Conservation (phyloP, 2,888 invertebrate species). For the Pachliopta kotzebuea region DNA sequence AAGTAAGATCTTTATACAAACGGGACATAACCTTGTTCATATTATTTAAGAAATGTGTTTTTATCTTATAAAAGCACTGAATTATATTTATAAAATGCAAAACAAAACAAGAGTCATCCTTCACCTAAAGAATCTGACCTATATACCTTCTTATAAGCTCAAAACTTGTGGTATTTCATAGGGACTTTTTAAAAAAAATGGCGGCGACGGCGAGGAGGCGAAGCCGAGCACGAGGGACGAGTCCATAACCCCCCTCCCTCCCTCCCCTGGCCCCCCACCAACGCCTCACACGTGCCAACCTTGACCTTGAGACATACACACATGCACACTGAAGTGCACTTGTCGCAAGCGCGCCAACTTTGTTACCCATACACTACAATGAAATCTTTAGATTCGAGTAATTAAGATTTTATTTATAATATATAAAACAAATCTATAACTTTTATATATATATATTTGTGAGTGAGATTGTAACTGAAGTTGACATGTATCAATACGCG, state of each 20-base stretch:
- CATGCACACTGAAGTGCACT: slow-evolving; percentile 35
- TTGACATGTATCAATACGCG: not conserved
- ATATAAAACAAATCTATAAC: not conserved
- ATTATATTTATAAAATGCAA: slow-evolving; percentile 13
- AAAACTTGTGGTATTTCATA: slow-evolving; percentile 29
- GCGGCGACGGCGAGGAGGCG: slow-evolving; percentile 7
- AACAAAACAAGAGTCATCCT: slow-evolving; percentile 19
- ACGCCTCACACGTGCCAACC: slow-evolving; percentile 54
- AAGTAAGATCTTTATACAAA: no score
- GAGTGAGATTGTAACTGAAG: not conserved
- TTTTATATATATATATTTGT: no score
- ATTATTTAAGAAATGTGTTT: not conserved
- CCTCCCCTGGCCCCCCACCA: slow-evolving; percentile 31
- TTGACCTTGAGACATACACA: slow-evolving; percentile 60
- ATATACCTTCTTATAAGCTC: slow-evolving; percentile 28
- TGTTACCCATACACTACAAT: not conserved
- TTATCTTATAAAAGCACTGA: slow-evolving; percentile 3
- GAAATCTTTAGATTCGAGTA: not conserved
- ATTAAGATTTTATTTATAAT: not conserved
- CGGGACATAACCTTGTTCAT: no score
- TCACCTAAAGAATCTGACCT: slow-evolving; percentile 29
- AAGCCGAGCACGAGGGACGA: slow-evolving; percentile 14
- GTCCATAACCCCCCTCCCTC: no score
- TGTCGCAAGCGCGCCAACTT: slow-evolving; percentile 25
- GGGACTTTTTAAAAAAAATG: slow-evolving; percentile 29